phyloP scores from a whole-genome alignment of 2,888 invertebrate species.

The Orchestes rusci region DNA sequence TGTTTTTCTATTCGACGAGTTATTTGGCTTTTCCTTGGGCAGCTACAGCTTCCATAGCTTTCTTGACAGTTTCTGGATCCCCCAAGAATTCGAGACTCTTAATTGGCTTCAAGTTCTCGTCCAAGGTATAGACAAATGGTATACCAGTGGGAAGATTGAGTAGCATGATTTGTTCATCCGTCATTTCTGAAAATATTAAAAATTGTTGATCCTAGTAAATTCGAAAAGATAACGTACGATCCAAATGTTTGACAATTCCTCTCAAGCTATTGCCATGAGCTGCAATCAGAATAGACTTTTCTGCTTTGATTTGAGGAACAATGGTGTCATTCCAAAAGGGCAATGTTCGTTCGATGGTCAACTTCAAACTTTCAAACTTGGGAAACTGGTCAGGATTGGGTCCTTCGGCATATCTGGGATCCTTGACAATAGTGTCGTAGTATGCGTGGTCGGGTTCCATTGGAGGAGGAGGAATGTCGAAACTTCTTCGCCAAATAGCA shows the following conservation, averaged over 20 bases:
- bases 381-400: constrained; percentile 74
- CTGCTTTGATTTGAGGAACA: constrained; percentile 77
- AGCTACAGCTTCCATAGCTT: constrained; percentile 71
- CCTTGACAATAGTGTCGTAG: constrained; percentile 70
- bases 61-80: constrained; percentile 69
- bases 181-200: constrained; percentile 53
- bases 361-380: constrained; percentile 74
- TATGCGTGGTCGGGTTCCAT: constrained; percentile 76
- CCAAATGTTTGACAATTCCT: constrained; percentile 76
- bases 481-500: constrained; percentile 83
- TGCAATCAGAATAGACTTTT: constrained; percentile 74
- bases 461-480: constrained; percentile 76
- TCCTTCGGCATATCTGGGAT: constrained; percentile 61
- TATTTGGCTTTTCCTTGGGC: constrained; percentile 71
- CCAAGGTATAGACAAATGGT: constrained; percentile 19
- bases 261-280: constrained; percentile 85
- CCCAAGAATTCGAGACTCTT: constrained; percentile 69
- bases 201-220: no score
- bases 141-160: constrained; percentile 75
- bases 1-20: constrained; percentile 46
- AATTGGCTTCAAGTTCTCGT: constrained; percentile 61
- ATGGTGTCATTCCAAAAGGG: constrained; percentile 88
- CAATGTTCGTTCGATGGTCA: constrained; percentile 76
- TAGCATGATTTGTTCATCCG: constrained; percentile 65
- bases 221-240: constrained; percentile 31